Evolutionary conservation across 1,140 invertebrate species (phyloP), one percentile per base, ranked within the genome.

Genomic region (Adelges cooleyi): DNA sequence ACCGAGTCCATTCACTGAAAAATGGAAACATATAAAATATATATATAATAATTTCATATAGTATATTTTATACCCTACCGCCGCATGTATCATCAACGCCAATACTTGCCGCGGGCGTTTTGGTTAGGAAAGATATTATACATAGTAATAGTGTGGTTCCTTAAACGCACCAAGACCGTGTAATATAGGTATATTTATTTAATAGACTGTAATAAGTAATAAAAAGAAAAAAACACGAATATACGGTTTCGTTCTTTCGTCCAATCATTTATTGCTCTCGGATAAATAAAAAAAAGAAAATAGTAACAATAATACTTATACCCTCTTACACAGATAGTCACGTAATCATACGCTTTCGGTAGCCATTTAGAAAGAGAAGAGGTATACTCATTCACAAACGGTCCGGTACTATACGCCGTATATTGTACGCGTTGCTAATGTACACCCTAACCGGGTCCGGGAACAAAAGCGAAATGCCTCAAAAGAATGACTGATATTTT

Each of bases 321-420:
- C 29, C 29, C 11, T 33, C 29, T 33, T 33, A n/a, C n/a, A n/a
- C n/a, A 44, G 40, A 44, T 17, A 8, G 15, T 17, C 11, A 53
- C 33, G 42, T 62, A 62, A 62, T 62, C 42, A 46, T 33, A 33
- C 42, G 56, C 20, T 62, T 48, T 48, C 11, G 42, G 38, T 18
- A n/a, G 13, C 11, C 56, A 29, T 36, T 53, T 38, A 38, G n/a
- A 33, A 15, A 15, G n/a, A 33, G 27, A 20, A 42, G 17, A 18
- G 29, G 6, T 38, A 33, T 8, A 1, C 33, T 22, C 42, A 62
- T 62, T 62, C 42, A 62, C 42, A 38, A 52, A 17, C 48, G 23
- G 11, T 6, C 29, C 11, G 29, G 29, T 11, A 33, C 5, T 33
- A n/a, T n/a, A n/a, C n/a, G n/a, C n/a, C n/a, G n/a, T n/a, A n/a